These are phyloP conservation scores for Parasteatoda tepidariorum DNA, from an alignment of 1,140 invertebrate species.

Conservation along the genomic window DNA sequence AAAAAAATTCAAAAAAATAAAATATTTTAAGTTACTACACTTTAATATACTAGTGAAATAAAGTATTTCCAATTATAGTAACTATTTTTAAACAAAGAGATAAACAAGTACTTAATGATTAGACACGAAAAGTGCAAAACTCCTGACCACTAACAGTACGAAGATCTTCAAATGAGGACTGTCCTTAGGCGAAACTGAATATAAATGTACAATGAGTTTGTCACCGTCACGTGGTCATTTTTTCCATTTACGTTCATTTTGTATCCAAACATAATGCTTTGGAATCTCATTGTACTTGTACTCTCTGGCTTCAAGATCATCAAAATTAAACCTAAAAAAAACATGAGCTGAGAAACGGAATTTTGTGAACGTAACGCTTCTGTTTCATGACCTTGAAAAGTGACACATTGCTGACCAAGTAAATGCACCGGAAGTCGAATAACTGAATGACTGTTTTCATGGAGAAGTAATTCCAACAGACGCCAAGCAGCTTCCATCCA, in stretches of 20 bases:
- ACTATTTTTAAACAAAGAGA: too few relatives aligned
- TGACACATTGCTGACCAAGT: background rate
- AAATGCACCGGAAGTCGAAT: conserved; percentile 11
- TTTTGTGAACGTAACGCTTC: background rate
- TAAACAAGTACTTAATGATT: conserved; percentile 67
- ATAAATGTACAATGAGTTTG: background rate
- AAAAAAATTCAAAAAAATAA: conserved; percentile 67
- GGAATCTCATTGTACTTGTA: background rate
- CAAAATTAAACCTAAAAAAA: background rate
- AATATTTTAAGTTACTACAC: conserved; percentile 65
- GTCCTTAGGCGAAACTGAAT: background rate
- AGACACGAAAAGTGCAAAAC: conserved; percentile 68
- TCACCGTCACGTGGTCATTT: background rate
- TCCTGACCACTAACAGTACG: conserved; percentile 68
- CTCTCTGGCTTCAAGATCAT: background rate
- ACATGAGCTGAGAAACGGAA: background rate
- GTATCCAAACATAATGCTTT: background rate
- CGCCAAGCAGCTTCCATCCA: conserved; percentile 2
- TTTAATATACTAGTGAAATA: too few relatives aligned
- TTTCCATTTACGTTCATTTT: background rate
- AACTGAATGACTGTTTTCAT: background rate
- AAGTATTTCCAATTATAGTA: too few relatives aligned
- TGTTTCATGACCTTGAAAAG: background rate
- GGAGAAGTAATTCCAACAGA: background rate
- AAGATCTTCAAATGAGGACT: conserved; percentile 67